phyloP scores from a whole-genome alignment of 1,140 invertebrate species.

The Oppia nitens region DNA sequence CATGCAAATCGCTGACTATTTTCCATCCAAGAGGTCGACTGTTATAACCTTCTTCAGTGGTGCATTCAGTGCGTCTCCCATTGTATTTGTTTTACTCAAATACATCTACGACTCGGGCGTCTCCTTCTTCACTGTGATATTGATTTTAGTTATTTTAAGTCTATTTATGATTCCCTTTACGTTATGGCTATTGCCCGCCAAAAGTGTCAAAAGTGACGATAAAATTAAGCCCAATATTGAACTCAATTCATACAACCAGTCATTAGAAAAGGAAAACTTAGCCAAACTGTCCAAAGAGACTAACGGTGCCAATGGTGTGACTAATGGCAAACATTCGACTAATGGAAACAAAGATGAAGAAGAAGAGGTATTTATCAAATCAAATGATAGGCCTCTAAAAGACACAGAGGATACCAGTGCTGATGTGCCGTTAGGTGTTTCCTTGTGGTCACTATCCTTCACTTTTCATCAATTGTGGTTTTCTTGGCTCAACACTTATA shows the following conservation, averaged over 20 bases:
- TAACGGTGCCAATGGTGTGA: not conserved
- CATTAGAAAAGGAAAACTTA: not conserved
- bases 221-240: not conserved
- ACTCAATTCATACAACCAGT: not conserved
- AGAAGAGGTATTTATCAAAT: not conserved
- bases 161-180: conserved; percentile 20
- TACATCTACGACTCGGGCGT: conserved; percentile 19
- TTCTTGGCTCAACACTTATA: conserved; percentile 22
- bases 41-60: conserved; percentile 22
- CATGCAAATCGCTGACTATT: conserved; percentile 22
- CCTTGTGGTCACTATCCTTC: conserved; percentile 16
- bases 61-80: conserved; percentile 21
- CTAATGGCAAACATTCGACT: not conserved
- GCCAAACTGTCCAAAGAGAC: too few relatives aligned
- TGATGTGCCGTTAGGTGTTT: conserved; percentile 12
- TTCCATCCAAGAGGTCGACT: conserved; percentile 19
- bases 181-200: conserved; percentile 16
- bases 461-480: conserved; percentile 21
- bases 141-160: conserved; percentile 16
- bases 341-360: conserved; percentile 3
- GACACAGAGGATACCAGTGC: not conserved
- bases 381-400: too few relatives aligned
- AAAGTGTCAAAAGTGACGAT: conserved; percentile 5
- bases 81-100: conserved; percentile 21
- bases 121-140: conserved; percentile 16